Percentiles rank a stretch among this genome's conserved stretches.
These are phyloP conservation scores for Formicarius rufipectus DNA, from an alignment of 2,113 vertebrate species.

Conservation along the genomic window DNA sequence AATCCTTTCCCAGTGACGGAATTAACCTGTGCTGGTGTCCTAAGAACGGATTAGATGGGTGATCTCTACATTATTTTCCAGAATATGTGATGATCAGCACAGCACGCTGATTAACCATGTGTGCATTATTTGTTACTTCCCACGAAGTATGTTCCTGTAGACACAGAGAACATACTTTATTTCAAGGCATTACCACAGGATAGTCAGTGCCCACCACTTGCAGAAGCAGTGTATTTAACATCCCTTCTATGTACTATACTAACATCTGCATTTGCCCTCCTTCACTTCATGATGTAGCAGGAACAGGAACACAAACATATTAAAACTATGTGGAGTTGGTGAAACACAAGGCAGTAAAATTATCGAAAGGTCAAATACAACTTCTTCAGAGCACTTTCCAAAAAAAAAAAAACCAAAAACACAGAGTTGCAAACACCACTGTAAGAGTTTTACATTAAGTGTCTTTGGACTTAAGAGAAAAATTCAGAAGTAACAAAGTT, in stretches of 20 bases:
- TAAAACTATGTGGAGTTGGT: background rate
- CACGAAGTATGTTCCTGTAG: background rate
- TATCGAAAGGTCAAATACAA: background rate
- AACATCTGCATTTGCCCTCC: background rate
- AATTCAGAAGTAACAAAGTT: background rate
- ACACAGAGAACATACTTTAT: rapidly evolving
- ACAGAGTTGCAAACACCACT: background rate
- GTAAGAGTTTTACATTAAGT: background rate
- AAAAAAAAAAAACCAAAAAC: background rate
- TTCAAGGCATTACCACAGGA: background rate
- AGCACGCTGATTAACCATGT: background rate
- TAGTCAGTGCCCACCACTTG: background rate
- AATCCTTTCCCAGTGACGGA: background rate
- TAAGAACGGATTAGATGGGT: background rate
- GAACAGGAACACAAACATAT: background rate
- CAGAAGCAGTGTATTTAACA: background rate
- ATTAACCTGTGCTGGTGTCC: background rate
- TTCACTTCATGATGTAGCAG: background rate
- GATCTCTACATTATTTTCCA: background rate
- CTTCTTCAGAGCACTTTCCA: background rate
- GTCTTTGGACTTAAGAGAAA: background rate
- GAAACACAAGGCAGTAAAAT: background rate
- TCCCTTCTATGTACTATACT: background rate
- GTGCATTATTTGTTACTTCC: background rate
- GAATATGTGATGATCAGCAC: background rate